Evolutionary conservation across 2,113 vertebrate genomes (phyloP), one percentile per base, ranked within the genome.

Genomic region (Orycteropus afer): DNA sequence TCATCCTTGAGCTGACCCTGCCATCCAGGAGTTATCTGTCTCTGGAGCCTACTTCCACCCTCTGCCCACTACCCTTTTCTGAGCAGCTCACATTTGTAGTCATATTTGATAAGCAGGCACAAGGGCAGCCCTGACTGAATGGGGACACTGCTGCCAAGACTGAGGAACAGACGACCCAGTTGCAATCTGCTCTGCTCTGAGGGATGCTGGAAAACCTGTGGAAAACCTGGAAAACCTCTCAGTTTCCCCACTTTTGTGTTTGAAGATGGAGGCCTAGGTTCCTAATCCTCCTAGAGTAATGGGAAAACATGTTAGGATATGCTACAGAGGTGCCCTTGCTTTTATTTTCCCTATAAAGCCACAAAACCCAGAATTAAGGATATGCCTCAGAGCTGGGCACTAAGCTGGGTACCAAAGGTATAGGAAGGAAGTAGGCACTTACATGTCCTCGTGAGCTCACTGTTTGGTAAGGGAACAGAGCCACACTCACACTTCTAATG

Each of bases 111-210:
- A 81, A 32, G 42, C 2, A 76, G 57, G 27, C 80, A 84, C 45
- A 57, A 17, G 7, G 69, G 32, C 40, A 77, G 74, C 32, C 63
- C n/a, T 81, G 86, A 59, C 71, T 74, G 55, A 87, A 73, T 73
- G 40, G 95, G 55, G 53, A 83, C 40, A 42, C 10, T 94, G 93
- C 86, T 83, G 83, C 93, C 86, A 91, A 94, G 71, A 29, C 2
- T 22, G 27, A 47, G 57, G 29, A 90, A 55, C 42, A 25, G 15
- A 12, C 67, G 86, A 76, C n/a, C 79, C n/a, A 93, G 45, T 61
- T 71, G 79, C 47, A 79, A 78, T n/a, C 71, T 49, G 11, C 49
- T 42, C 20, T 32, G 4, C 47, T 23, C 71, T 45, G 45, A 89
- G 37, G 27, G 55, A n/a, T 27, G 9, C 67, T 12, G 4, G 34